Evolutionary conservation across 2,113 vertebrate genomes (phyloP), one percentile per base, ranked within the genome.

Genomic region (Lasiurus borealis): DNA sequence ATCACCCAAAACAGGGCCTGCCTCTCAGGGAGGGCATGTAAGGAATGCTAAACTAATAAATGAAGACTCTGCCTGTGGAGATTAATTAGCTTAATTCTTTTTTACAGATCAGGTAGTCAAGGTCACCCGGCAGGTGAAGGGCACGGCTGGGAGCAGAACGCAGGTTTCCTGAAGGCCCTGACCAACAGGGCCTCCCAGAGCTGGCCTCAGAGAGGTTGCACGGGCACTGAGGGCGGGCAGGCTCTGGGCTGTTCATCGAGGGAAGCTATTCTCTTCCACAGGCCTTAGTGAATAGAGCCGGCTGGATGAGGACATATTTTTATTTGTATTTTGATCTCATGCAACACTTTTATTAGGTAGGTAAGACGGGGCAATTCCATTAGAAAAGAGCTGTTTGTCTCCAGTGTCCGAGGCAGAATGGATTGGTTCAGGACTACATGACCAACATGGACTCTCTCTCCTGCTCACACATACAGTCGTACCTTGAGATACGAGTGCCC

Each of bases 301-400:
- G 64, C 36, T 84, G 18, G 9, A 8, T 6, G 78, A 71, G 46
- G n/a, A 27, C 9, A 8, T 31, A 31, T 50, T 77, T 34, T 36
- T 69, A 34, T 68, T 68, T 68, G 31, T 16, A 34, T 69, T 69
- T 44, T 52, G 14, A 75, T 48, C n/a, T 29, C 31, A 13, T 69
- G 6, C 15, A 81, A 91, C 73, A 88, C n/a, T 73, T 92, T 71
- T 34, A n/a, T 81, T 88, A 46, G 52, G 6, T 95, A 25, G 15
- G 23, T 50, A 23, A 91, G 40, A n/a, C 6, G 31, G 75, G 48
- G 46, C 1, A 14, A 88, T 75, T 81, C 40, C 48, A 27, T 72
- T 88, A 66, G 78, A 66, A 95, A 72, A 6, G 10, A 93, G 29
- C 23, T 27, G 12, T 27, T 84, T 69, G 68, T 14, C 15, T 57